Conservation (phyloP, 2,888 invertebrate genomes). For the Tetropium fuscum region DNA sequence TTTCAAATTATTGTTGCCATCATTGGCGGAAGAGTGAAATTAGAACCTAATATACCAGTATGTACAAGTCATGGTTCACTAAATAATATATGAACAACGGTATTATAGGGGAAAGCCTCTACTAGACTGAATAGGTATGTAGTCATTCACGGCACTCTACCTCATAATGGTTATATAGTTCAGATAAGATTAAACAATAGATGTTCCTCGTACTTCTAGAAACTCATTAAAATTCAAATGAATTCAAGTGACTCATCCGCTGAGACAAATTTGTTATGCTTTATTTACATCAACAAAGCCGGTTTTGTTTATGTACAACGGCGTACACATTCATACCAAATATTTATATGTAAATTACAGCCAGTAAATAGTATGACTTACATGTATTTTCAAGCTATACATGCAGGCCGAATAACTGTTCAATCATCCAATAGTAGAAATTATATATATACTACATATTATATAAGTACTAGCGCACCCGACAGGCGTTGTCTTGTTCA, state of each 20-base stretch:
- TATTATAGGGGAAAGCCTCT: neutral
- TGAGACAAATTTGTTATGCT: slow-evolving; percentile 14
- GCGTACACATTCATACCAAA: no score
- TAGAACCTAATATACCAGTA: neutral
- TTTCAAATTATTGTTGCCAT: no score
- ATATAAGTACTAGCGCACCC: no score
- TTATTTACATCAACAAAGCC: slow-evolving; percentile 11
- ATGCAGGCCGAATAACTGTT: no score
- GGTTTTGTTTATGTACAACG: slow-evolving; percentile 12
- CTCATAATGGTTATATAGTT: neutral
- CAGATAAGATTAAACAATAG: neutral
- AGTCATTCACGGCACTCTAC: neutral
- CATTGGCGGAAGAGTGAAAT: no score
- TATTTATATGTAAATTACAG: no score
- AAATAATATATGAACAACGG: neutral
- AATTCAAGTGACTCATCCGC: slow-evolving; percentile 26
- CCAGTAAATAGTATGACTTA: no score
- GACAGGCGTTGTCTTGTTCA: no score
- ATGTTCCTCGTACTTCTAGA: slow-evolving; percentile 17
- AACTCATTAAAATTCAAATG: slow-evolving; percentile 21
- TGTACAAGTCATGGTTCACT: neutral
- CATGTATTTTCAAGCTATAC: no score
- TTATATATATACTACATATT: no score
- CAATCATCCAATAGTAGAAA: no score
- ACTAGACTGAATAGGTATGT: neutral